Percentiles rank a stretch among this genome's conserved stretches.
These are phyloP conservation scores for Chaitophorus viminalis DNA, from an alignment of 2,888 invertebrate species.

Conservation along the genomic window DNA sequence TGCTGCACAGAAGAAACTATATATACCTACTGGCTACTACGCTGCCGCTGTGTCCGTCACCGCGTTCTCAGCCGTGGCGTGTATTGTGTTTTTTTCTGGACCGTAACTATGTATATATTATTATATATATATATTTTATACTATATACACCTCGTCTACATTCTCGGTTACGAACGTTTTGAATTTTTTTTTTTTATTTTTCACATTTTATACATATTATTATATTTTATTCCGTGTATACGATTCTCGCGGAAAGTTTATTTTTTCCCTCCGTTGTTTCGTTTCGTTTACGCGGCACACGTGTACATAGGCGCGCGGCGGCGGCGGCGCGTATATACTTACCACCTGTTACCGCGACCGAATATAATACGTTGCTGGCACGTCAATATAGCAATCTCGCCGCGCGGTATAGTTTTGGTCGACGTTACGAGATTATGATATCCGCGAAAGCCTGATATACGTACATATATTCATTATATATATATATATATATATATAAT, in stretches of 20 bases:
- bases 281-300: background rate
- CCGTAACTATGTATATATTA: too few species aligned
- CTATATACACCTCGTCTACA: too few species aligned
- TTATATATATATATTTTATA: too few species aligned
- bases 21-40: too few species aligned
- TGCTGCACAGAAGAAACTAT: too few species aligned
- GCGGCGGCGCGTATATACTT: too few species aligned
- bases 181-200: too few species aligned
- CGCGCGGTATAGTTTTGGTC: conserved; percentile 4
- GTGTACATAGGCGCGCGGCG: background rate
- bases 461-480: background rate
- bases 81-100: background rate
- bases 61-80: background rate
- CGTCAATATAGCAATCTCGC: conserved; percentile 1
- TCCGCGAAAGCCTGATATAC: background rate
- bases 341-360: conserved; percentile 5
- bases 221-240: background rate
- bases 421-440: conserved; percentile 60
- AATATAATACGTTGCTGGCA: conserved; percentile 3
- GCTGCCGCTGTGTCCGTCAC: too few species aligned
- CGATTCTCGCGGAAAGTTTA: conserved; percentile 6
- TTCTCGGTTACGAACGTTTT: too few species aligned
- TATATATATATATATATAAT: background rate
- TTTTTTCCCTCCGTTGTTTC: background rate
- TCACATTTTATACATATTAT: background rate